Evolutionary conservation across 2,888 invertebrate genomes (phyloP), one percentile per base, ranked within the genome.

Genomic region (Sesia bembeciformis): DNA sequence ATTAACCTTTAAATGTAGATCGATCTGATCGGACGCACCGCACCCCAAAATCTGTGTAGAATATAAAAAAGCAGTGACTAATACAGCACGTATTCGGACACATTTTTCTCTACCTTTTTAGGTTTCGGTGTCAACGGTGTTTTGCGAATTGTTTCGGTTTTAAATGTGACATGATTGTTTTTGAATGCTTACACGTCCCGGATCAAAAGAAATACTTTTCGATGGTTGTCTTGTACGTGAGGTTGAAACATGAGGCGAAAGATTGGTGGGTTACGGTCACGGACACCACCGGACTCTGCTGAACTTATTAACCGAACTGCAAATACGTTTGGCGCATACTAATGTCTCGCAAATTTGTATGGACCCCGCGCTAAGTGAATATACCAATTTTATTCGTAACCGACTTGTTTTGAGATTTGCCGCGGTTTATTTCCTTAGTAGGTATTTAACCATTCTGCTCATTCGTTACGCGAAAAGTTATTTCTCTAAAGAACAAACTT

Each of bases 141-240:
- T 68, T 72, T 57, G 74, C 72, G 65, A 72, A 75, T 72, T 72
- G 70, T 62, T 64, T 68, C 64, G 67, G 68, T 72, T 71, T 68
- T 72, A 76, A 74, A 71, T 66, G 63, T 62, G 63, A 65, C 62
- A 62, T 68, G 66, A 67, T 70, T 65, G 71, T 74, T 78, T 78
- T 70, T 64, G 69, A 82, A 78, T 79, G 63, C 74, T 71, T 67
- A 71, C 81, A 81, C 79, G 83, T 72, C 75, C 78, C 74, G 78
- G 80, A 84, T 84, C 78, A 81, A 81, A 81, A 75, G 74, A 79
- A 80, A 81, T 82, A 81, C 76, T 74, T 78, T 53, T 76, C 76
- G 81, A 79, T 79, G 74, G 74, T 80, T 83, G 83, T 84, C 78
- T 79, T 50, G 76, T 73, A 84, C 84, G 83, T 84, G 82, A 75